Evolutionary conservation across 2,113 vertebrate species (phyloP).

Genomic region (Bubo bubo): DNA sequence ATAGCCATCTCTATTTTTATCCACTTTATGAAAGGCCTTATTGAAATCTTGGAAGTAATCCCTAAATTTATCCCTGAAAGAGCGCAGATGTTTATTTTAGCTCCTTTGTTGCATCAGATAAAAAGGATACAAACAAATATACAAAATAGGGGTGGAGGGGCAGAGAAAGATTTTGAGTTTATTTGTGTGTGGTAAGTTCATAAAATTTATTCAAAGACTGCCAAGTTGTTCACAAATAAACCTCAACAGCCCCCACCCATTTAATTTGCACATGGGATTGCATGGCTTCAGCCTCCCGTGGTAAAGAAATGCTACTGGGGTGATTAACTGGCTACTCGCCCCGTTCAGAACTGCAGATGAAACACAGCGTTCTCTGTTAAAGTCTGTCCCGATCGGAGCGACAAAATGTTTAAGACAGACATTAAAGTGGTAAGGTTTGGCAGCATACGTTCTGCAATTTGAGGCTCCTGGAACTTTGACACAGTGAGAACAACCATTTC

Average conservation of each 20-base stretch:
- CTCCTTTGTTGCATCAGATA: not conserved
- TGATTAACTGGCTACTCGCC: not conserved
- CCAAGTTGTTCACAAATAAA: not conserved
- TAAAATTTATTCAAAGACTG: not conserved
- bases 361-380: not conserved
- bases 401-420: not conserved
- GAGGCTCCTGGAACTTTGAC: not conserved
- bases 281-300: not conserved
- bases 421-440: not conserved
- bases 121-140: conserved; percentile 8
- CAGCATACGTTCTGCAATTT: not conserved
- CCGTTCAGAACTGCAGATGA: not conserved
- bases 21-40: not conserved
- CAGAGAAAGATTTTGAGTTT: not conserved
- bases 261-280: not conserved
- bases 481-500: not conserved
- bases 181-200: not conserved
- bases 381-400: not conserved
- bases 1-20: conserved; percentile 22
- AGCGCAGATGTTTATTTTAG: conserved; percentile 33
- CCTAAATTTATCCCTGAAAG: conserved; percentile 68
- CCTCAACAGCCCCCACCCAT: not conserved
- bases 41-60: conserved; percentile 60
- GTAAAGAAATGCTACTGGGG: not conserved
- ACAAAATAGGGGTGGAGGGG: not conserved